These are phyloP conservation scores for Pangasius macronema DNA, from an alignment of 2,797 vertebrate genomes.

Conservation along the genomic window DNA sequence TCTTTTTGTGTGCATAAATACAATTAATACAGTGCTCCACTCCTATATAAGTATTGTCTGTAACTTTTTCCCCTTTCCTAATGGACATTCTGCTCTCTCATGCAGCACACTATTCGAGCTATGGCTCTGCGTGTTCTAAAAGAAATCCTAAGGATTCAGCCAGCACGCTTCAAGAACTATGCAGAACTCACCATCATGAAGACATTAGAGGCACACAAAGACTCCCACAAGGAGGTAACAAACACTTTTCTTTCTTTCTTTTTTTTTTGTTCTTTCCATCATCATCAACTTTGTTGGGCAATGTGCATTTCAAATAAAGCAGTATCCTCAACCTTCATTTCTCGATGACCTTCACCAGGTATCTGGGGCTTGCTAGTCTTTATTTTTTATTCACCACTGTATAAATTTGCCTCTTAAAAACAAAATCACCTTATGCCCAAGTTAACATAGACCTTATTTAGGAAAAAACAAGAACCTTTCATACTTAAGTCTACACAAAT, in stretches of 20 bases:
- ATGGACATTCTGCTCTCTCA: neutral
- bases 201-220: slow-evolving; percentile 97
- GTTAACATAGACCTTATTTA: neutral
- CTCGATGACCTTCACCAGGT: neutral
- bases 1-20: neutral
- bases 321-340: neutral
- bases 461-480: neutral
- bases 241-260: neutral
- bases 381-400: neutral
- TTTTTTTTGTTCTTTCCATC: neutral
- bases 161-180: slow-evolving; percentile 96
- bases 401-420: neutral
- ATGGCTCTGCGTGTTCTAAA: slow-evolving; percentile 91
- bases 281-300: neutral
- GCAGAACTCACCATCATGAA: slow-evolving; percentile 99
- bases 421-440: neutral
- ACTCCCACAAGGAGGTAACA: slow-evolving; percentile 95
- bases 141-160: slow-evolving; percentile 95
- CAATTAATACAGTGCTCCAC: neutral
- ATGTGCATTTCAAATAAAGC: slow-evolving; percentile 12
- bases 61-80: neutral
- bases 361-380: neutral
- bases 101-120: slow-evolving; percentile 91
- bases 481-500: neutral
- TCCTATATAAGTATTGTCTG: neutral